These are phyloP conservation scores for Ianthella basta DNA, from an alignment of 37 sponge, comb jelly and placozoan genomes.

Conservation along the genomic window DNA sequence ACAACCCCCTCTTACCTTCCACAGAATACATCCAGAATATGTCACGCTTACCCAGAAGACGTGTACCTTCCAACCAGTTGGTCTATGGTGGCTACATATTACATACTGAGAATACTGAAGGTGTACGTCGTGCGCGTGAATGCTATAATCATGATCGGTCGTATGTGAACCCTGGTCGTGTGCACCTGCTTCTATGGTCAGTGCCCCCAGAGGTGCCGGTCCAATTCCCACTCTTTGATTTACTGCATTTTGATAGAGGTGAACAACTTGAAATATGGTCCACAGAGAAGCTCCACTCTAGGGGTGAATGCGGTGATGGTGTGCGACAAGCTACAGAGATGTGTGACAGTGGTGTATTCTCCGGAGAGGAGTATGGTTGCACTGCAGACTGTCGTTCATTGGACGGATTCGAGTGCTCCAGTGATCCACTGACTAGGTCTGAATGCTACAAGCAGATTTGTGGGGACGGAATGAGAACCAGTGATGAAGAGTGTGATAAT, in stretches of 20 bases:
- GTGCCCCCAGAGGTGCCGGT: background rate
- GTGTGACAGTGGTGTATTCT: conserved; percentile 50
- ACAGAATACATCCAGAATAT: background rate
- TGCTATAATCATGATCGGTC: background rate
- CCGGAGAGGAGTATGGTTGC: conserved; percentile 29
- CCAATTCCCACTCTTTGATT: background rate
- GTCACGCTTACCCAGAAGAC: background rate
- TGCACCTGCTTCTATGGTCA: background rate
- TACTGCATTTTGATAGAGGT: background rate
- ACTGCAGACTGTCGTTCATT: background rate
- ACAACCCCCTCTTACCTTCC: background rate
- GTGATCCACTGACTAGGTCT: conserved; percentile 27
- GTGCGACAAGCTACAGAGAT: conserved; percentile 57
- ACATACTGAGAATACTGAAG: background rate
- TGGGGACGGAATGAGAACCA: conserved; percentile 57
- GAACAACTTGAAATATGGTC: background rate
- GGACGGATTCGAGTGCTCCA: conserved; percentile 44
- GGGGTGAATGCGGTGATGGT: conserved; percentile 66
- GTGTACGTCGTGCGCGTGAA: too few species aligned
- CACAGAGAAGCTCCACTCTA: background rate
- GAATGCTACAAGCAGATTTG: conserved; percentile 35
- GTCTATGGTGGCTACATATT: background rate
- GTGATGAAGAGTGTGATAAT: conserved; percentile 71
- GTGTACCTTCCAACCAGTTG: background rate
- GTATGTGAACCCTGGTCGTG: background rate